phyloP scores from a whole-genome alignment of 2,113 vertebrate genomes.

The Hiodon tergisus region DNA sequence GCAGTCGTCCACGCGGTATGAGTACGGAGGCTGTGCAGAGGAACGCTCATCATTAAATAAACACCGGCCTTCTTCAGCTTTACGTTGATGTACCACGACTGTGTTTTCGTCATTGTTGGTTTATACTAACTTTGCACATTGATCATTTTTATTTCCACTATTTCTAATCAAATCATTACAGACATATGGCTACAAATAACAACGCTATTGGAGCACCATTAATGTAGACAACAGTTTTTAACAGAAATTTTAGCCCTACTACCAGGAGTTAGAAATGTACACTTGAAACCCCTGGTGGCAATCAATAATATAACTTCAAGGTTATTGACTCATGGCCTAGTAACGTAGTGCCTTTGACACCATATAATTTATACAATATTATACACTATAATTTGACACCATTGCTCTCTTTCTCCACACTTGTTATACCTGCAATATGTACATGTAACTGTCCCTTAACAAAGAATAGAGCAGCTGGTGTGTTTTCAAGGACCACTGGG shows the following conservation, averaged over 20 bases:
- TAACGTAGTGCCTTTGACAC: neutral
- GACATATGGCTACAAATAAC: too few species aligned
- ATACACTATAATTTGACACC: too few species aligned
- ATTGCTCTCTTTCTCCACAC: neutral
- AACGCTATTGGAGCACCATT: too few species aligned
- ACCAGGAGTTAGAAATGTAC: neutral
- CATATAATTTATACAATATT: too few species aligned
- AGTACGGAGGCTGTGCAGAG: constrained; percentile 62
- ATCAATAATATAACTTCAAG: neutral
- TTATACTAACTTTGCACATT: neutral
- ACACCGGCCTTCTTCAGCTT: neutral
- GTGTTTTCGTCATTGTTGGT: neutral
- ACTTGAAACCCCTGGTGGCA: neutral
- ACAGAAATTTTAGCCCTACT: neutral
- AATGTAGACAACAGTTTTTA: constrained; percentile 1
- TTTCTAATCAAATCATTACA: too few species aligned
- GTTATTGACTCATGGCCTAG: neutral
- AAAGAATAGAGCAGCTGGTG: constrained; percentile 5
- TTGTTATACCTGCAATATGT: neutral
- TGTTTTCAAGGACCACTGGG: neutral
- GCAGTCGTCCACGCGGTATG: constrained; percentile 84
- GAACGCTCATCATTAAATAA: constrained; percentile 19
- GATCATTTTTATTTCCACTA: too few species aligned
- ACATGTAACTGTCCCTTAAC: constrained; percentile 12
- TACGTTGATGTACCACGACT: neutral